phyloP scores from a whole-genome alignment of 2,797 vertebrate species.

The Nyctalus aviator region DNA sequence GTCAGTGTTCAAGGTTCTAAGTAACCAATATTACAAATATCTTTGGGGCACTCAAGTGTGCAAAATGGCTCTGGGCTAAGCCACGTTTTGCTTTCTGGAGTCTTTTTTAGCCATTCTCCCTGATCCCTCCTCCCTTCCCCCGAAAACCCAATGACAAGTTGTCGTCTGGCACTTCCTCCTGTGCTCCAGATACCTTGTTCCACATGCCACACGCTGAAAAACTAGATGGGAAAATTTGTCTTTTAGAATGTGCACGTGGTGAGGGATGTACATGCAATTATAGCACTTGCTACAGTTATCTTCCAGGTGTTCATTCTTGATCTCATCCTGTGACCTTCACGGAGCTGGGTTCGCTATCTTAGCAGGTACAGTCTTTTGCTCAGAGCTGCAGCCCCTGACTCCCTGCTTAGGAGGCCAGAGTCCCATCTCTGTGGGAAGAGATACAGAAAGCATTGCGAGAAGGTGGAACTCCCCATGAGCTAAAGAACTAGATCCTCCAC shows the following conservation, averaged over 20 bases:
- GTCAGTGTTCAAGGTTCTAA: neutral
- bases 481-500: neutral
- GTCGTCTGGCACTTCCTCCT: neutral
- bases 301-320: neutral
- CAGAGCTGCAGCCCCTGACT: neutral
- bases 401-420: neutral
- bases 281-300: neutral
- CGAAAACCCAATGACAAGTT: neutral
- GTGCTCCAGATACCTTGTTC: neutral
- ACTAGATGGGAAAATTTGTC: neutral
- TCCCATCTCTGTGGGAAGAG: fast-evolving
- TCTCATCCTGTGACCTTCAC: neutral
- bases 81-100: neutral
- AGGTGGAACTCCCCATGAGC: neutral
- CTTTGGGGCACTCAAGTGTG: neutral
- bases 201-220: neutral
- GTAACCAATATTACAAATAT: too few species aligned
- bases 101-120: neutral
- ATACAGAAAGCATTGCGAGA: fast-evolving
- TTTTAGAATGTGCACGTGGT: neutral
- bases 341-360: neutral
- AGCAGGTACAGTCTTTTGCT: neutral
- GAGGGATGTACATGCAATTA: neutral
- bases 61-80: neutral
- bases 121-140: neutral